Conservation (phyloP, 2,797 vertebrate genomes). For the Aulostomus chinensis region DNA sequence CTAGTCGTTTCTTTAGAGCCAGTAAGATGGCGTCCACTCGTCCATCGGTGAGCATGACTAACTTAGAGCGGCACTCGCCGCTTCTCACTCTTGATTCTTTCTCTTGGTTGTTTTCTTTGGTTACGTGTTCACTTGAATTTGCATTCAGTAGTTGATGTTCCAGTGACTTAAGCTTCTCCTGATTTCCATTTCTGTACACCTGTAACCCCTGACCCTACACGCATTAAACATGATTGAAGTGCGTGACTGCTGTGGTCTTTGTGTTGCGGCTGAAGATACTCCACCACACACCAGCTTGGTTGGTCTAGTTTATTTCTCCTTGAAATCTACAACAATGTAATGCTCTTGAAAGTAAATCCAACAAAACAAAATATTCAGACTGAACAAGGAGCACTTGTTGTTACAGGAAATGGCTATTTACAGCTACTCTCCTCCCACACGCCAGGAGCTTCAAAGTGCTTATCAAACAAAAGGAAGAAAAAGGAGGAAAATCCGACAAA, state of each 20-base stretch:
- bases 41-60: conserved; percentile 77
- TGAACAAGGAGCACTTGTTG: conserved; percentile 79
- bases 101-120: conserved; percentile 68
- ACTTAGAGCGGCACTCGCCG: conserved; percentile 52
- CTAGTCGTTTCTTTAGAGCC: conserved; percentile 62
- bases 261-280: neutral
- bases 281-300: conserved; percentile 48
- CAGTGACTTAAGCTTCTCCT: conserved; percentile 60
- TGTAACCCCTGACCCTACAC: no score
- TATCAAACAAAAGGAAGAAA: conserved; percentile 47
- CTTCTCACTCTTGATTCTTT: conserved; percentile 54
- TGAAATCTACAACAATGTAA: conserved; percentile 79
- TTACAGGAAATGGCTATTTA: conserved; percentile 79
- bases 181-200: conserved; percentile 74
- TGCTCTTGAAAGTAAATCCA: conserved; percentile 75
- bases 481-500: conserved; percentile 30
- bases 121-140: conserved; percentile 72
- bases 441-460: conserved; percentile 75
- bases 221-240: conserved; percentile 75
- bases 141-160: conserved; percentile 74
- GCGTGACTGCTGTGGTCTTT: conserved; percentile 13
- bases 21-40: conserved; percentile 39
- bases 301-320: conserved; percentile 70
- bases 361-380: conserved; percentile 77
- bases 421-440: conserved; percentile 74